phyloP scores from a whole-genome alignment of 2,888 invertebrate species.

The Emmelina monodactyla region DNA sequence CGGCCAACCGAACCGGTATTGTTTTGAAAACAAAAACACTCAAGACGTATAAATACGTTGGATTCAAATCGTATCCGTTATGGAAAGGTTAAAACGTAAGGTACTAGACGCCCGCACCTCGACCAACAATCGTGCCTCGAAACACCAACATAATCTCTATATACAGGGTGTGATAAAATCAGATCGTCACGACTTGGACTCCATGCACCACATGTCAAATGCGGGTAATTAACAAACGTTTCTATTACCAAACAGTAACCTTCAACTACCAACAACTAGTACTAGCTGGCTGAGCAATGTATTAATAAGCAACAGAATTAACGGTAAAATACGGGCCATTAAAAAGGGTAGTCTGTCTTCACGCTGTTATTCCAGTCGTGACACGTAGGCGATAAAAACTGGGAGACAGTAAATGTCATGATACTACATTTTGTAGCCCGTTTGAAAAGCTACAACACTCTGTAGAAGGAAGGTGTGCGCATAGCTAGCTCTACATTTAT shows the following conservation, averaged over 20 bases:
- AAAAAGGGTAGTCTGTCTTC: not conserved
- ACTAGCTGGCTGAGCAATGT: not conserved
- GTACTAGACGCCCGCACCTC: not conserved
- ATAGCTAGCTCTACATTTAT: conserved; percentile 26
- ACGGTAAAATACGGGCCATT: not conserved
- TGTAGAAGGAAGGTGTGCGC: conserved; percentile 21
- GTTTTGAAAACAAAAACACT: conserved; percentile 1
- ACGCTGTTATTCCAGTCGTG: not conserved
- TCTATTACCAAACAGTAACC: not conserved
- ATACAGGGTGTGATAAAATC: not conserved
- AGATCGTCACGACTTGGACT: not conserved
- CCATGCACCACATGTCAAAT: no score
- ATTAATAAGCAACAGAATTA: not conserved
- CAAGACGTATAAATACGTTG: not conserved
- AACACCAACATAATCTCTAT: not conserved
- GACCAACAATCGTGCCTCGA: not conserved
- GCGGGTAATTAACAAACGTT: not conserved
- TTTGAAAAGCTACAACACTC: conserved; percentile 20
- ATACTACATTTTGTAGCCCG: not conserved
- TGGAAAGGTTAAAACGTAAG: not conserved
- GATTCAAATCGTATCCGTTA: not conserved
- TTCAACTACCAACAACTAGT: not conserved
- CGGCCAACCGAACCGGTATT: no score
- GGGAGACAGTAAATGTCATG: not conserved
- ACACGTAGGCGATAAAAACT: not conserved